Conservation (phyloP, 2,113 vertebrate species). For the Vulpes ferrilata region DNA sequence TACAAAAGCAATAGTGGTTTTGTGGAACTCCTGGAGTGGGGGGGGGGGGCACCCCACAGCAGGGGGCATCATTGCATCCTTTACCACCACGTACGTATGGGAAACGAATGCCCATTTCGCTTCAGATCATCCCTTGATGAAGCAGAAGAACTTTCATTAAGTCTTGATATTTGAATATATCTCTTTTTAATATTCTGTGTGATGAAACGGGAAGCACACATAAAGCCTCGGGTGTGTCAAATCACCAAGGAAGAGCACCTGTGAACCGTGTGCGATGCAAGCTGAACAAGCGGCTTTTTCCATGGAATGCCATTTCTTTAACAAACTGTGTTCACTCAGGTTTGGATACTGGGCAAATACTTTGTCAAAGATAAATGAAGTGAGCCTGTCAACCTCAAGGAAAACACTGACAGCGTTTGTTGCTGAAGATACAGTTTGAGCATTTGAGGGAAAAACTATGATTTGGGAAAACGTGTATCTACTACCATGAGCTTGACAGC, state of each 20-base stretch:
- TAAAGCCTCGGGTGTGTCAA: neutral
- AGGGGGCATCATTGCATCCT: neutral
- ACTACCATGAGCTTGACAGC: neutral
- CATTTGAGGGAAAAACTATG: neutral
- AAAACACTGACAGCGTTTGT: constrained; percentile 23
- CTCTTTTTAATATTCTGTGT: neutral
- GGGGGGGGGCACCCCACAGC: no score
- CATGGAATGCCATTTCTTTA: neutral
- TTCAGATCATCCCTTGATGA: neutral
- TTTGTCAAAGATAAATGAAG: constrained; percentile 36
- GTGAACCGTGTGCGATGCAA: neutral
- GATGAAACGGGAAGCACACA: neutral
- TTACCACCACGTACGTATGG: neutral
- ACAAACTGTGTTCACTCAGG: neutral
- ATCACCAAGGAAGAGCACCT: neutral
- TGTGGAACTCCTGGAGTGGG: no score
- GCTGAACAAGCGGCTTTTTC: neutral
- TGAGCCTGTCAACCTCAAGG: neutral
- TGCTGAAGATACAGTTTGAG: neutral
- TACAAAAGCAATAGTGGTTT: neutral
- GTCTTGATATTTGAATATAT: neutral
- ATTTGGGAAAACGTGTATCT: neutral
- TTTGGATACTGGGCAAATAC: constrained; percentile 10
- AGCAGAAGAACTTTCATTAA: neutral
- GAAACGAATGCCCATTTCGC: neutral